Percentiles rank a stretch among this genome's conserved stretches.
These are phyloP conservation scores for Ectobius pallidus DNA, from an alignment of 2,888 invertebrate genomes.

Conservation along the genomic window DNA sequence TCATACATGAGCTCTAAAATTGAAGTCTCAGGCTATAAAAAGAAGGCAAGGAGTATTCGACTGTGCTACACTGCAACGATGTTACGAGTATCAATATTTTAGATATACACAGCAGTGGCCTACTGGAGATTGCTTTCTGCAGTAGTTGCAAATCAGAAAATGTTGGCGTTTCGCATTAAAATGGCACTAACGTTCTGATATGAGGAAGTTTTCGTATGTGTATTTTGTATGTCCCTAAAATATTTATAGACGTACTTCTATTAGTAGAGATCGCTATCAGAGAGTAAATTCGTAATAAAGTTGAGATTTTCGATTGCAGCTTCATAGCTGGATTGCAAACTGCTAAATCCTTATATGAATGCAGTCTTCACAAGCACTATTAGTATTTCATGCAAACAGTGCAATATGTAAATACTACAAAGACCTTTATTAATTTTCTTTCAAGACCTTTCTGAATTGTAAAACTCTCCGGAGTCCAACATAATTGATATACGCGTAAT, in stretches of 20 bases:
- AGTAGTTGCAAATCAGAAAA: conserved; percentile 1
- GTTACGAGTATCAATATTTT: not conserved
- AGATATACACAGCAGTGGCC: conserved; percentile 1
- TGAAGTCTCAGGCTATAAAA: not conserved
- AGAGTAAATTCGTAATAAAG: not conserved
- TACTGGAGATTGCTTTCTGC: not conserved
- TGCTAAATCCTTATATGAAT: too few species aligned
- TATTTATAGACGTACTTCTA: not conserved
- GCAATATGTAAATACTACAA: too few species aligned
- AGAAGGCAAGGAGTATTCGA: too few species aligned
- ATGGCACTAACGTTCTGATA: not conserved
- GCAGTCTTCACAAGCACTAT: too few species aligned
- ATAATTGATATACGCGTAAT: too few species aligned
- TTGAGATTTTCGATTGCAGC: not conserved
- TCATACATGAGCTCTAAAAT: not conserved
- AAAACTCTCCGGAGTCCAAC: too few species aligned
- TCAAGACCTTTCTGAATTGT: too few species aligned
- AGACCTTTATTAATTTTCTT: too few species aligned
- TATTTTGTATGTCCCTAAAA: not conserved
- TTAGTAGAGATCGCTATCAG: not conserved
- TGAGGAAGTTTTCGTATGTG: not conserved
- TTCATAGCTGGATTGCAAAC: not conserved
- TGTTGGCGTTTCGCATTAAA: conserved; percentile 14
- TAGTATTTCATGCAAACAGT: too few species aligned
- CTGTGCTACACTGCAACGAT: not conserved